phyloP scores from a whole-genome alignment of 2,888 invertebrate genomes.

The Polyommatus iphigenia region DNA sequence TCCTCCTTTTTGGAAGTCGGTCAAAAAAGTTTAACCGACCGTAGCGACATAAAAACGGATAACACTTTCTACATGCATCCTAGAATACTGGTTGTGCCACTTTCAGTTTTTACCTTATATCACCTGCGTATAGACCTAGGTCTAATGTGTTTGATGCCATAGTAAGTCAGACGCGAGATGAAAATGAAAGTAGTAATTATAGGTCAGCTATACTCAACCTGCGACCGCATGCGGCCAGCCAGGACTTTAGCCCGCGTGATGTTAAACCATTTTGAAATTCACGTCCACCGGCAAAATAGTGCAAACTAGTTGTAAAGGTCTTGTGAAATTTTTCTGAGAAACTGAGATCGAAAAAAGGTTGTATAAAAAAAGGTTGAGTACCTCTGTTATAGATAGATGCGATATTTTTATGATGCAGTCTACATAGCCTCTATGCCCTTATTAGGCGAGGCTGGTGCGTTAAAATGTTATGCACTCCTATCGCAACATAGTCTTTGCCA shows the following conservation, averaged over 20 bases:
- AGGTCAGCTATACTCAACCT: no score
- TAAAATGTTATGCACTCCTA: background rate
- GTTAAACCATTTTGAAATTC: no score
- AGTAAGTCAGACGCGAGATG: background rate
- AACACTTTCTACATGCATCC: conserved; percentile 45
- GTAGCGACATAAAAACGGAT: background rate
- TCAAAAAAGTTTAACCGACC: background rate
- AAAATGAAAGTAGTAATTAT: conserved; percentile 5
- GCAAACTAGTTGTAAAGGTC: no score
- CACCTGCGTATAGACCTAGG: background rate
- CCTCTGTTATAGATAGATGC: background rate
- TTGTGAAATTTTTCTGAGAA: no score
- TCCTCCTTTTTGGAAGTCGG: no score
- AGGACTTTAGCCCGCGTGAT: no score
- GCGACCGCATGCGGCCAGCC: no score
- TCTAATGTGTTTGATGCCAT: background rate
- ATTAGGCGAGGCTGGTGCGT: background rate
- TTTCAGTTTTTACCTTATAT: conserved; percentile 44
- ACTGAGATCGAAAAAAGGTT: no score
- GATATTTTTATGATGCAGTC: background rate
- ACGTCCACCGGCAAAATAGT: no score
- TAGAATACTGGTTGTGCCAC: conserved; percentile 53
- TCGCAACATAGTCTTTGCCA: background rate
- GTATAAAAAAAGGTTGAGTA: no score
- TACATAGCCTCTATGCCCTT: background rate